Base-by-base conservation (phyloP, 2,797 vertebrate species). In the Protosalanx chinensis region DNA sequence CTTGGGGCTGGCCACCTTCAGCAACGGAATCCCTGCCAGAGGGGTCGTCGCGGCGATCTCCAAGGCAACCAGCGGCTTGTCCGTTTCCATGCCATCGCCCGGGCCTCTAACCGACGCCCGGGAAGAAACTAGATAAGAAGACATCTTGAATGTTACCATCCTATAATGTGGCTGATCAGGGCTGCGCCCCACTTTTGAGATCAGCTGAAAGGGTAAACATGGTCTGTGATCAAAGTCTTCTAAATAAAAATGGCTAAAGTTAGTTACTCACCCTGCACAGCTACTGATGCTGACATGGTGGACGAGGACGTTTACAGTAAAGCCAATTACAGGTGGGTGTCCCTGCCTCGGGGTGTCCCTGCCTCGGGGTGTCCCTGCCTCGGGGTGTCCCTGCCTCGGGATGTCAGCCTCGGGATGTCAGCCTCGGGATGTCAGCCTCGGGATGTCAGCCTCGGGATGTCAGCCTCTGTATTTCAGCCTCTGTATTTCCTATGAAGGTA, bases 51-150 rank as follows among this genome's bases (percentile, higher is more conserved):
- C 57, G 8, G 72, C 72, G 5, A 82, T 76, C 87, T 98, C 97
- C 53, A 90, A 70, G 0, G 87, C 61, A 49, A 84, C 86, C 4
- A 79, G 68, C 0, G 91, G 80, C 76, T 94, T 93, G 78, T 95
- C 92, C 0, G 90, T 98, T 93, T 99, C 98, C 98, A 98, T 99
- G 83, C 98, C 98, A 93, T 99, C 98, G 4, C 97, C 98, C 41
- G 96, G 88, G 58, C 96, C 93, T 83, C 98, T 92, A 64, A 99
- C 32, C 3, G 93, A 93, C 75, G 93, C 90, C 0, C 81, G 76
- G 66, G 89, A 81, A 41, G 87, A 84, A 76, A 68, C 90, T 88
- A 74, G 0, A 64, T 51, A 5, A 70, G 2, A 13, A 58, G 15
- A 37, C 23, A 15, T 13, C 15, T 56, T 3, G 51, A 56, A n/a